A percentile compares a stretch with the other conserved stretches of the same genome.
phyloP scores from a whole-genome alignment of 2,888 invertebrate genomes.

The Notodonta ziczac region DNA sequence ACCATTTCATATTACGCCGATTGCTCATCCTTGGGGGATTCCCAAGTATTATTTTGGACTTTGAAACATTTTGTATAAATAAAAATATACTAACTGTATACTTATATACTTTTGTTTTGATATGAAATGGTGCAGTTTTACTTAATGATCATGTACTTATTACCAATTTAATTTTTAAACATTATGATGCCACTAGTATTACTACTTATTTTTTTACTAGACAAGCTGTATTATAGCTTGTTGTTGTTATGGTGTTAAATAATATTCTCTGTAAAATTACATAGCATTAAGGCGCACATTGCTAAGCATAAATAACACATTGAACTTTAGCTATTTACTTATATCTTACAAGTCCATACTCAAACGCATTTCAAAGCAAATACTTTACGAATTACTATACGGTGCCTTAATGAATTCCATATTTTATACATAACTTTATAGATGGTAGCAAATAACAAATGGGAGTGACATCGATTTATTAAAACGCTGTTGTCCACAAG shows the following conservation, averaged over 20 bases:
- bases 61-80: no score
- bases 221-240: no score
- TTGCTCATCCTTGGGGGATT: no score
- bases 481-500: no score
- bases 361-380: slow-evolving; percentile 12
- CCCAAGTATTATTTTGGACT: no score
- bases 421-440: slow-evolving; percentile 4
- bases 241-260: no score
- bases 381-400: slow-evolving; percentile 15
- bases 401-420: slow-evolving; percentile 31
- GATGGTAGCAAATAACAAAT: slow-evolving; percentile 4
- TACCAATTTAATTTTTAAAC: no score
- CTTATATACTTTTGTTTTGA: neutral
- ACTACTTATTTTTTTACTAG: no score
- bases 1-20: no score
- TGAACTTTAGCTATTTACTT: neutral
- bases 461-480: slow-evolving; percentile 9
- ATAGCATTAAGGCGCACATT: neutral
- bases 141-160: neutral
- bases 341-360: neutral
- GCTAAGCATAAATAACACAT: neutral
- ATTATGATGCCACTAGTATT: no score
- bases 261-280: neutral
- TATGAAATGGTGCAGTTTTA: neutral
- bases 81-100: no score